A percentile compares a stretch with the other conserved stretches of the same genome.
phyloP scores from a whole-genome alignment of 23 tunicate species.

The Trididemnum miniatum region DNA sequence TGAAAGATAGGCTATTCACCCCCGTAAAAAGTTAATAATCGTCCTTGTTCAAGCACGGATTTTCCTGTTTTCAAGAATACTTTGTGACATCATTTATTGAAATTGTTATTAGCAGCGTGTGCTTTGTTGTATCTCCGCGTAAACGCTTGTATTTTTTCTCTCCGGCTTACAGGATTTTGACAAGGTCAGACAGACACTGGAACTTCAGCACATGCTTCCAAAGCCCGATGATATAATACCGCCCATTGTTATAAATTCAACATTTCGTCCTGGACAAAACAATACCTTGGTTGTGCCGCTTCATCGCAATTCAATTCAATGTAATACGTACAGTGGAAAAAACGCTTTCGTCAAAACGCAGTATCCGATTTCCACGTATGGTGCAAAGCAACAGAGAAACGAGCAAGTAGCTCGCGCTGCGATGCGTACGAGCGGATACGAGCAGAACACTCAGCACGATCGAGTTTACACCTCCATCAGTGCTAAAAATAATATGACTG shows the following conservation, averaged over 20 bases:
- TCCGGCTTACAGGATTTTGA: conserved; percentile 40
- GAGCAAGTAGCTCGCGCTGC: neutral
- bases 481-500: conserved; percentile 33
- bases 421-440: conserved; percentile 20
- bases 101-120: too few relatives aligned
- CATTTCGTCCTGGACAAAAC: conserved; percentile 56
- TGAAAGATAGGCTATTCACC: too few relatives aligned
- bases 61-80: too few relatives aligned
- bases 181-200: conserved; percentile 56
- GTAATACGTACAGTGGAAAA: conserved; percentile 50
- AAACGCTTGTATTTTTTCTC: too few relatives aligned
- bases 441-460: neutral
- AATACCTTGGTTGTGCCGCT: conserved; percentile 40
- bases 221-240: conserved; percentile 56
- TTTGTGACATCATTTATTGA: too few relatives aligned
- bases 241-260: conserved; percentile 71
- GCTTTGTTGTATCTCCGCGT: too few relatives aligned
- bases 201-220: conserved; percentile 28
- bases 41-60: too few relatives aligned
- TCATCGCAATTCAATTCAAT: conserved; percentile 40
- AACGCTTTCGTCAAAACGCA: conserved; percentile 19
- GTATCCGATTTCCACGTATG: conserved; percentile 53
- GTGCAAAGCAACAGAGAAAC: conserved; percentile 1
- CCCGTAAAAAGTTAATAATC: too few relatives aligned
- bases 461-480: conserved; percentile 17